Evolutionary conservation across 2,113 vertebrate species (phyloP).

Genomic region (Neolamprologus sp.): DNA sequence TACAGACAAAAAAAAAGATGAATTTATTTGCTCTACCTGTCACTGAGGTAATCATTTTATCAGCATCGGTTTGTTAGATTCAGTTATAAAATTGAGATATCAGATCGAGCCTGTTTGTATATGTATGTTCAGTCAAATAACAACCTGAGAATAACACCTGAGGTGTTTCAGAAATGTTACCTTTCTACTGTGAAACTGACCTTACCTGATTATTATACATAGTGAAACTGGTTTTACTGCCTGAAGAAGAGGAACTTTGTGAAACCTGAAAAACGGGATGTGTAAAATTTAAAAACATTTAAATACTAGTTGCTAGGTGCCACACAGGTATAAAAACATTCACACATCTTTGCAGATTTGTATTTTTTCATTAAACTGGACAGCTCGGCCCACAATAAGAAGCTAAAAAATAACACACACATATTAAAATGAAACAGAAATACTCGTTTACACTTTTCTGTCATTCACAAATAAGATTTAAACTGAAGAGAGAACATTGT

Average conservation of each 20-base stretch:
- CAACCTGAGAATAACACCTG: neutral
- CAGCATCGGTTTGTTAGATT: neutral
- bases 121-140: neutral
- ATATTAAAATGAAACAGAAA: neutral
- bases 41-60: neutral
- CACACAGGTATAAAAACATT: neutral
- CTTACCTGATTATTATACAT: slow-evolving; percentile 29
- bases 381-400: neutral
- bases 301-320: neutral
- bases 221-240: neutral
- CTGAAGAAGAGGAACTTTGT: neutral
- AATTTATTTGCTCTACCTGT: neutral
- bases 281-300: neutral
- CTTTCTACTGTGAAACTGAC: neutral
- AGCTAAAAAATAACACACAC: neutral
- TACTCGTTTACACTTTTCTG: neutral
- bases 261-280: neutral
- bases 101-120: accelerated
- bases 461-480: neutral
- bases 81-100: neutral
- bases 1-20: neutral
- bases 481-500: neutral
- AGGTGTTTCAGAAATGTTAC: neutral
- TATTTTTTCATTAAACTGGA: neutral
- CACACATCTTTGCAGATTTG: neutral